These are phyloP conservation scores for Gymnobelideus leadbeateri DNA, from an alignment of 2,113 vertebrate genomes.

Conservation along the genomic window DNA sequence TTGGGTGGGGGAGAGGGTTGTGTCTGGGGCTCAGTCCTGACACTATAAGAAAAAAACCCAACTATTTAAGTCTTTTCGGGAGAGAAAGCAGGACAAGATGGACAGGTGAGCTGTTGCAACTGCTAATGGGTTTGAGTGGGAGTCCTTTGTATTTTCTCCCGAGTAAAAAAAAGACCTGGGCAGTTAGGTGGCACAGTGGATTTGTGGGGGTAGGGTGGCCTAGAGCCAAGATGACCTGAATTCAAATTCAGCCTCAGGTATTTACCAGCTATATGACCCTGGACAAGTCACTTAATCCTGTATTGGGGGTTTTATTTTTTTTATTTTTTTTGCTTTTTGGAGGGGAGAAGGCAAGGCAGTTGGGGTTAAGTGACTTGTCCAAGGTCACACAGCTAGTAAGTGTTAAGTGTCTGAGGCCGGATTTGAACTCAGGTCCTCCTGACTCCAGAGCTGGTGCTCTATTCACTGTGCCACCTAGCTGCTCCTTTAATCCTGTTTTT, in stretches of 20 bases:
- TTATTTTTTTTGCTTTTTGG: no score
- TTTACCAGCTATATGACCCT: neutral
- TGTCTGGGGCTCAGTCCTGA: neutral
- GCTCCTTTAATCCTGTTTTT: no score
- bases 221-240: neutral
- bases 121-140: neutral
- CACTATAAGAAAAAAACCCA: neutral
- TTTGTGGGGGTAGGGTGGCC: neutral
- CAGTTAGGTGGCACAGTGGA: neutral
- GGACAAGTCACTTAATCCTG: neutral
- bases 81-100: neutral
- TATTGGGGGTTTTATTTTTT: no score
- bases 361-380: no score
- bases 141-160: neutral
- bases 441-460: no score
- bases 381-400: no score
- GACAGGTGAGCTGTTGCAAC: neutral
- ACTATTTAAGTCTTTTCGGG: neutral
- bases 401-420: no score
- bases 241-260: neutral
- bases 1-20: neutral
- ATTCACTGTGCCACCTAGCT: no score
- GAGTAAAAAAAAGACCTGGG: neutral
- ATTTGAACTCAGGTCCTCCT: no score
- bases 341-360: no score